Evolutionary conservation across 2,113 vertebrate species (phyloP), one percentile per base, ranked within the genome.

Genomic region (Entelurus aequoreus): DNA sequence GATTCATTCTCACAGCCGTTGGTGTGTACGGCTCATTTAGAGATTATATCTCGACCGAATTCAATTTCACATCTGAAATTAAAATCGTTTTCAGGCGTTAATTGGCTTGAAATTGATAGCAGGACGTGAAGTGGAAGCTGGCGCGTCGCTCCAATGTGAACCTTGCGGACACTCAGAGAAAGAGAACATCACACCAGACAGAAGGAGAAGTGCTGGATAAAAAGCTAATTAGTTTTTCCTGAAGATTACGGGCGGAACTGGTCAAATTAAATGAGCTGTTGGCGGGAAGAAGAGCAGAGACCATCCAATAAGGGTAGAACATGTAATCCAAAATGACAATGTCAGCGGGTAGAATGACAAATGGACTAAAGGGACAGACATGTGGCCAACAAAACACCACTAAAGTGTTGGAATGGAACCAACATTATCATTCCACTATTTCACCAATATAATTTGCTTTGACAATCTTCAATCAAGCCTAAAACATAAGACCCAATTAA

Each of bases 21-120:
- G 16, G 14, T 54, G 13, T 37, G 21, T 5, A 12, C 5, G 28
- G 52, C 13, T 54, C 35, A 38, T 37, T 37, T 66, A 66, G 73
- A 72, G 77, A 82, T 82, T 48, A 38, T 79, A 80, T 85, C 75
- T 72, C 79, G 74, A 74, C 78, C 78, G 71, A 83, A 85, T 80
- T 81, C 63, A 77, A 83, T 86, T 83, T 83, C 62, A 69, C 68
- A 71, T 65, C 36, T 72, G 71, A 81, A 84, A 85, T 83, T 72
- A 81, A 86, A 88, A 80, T 52, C 60, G 60, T 79, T 75, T 65
- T 28, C 68, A 54, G 54, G 37, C 40, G 28, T 51, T 78, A 76
- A 80, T 80, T 79, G 76, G 57, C 40, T 49, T 67, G 53, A 72
- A 76, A 81, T 74, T 71, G 62, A 75, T 67, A 63, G 61, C 59